Evolutionary conservation across 2,888 invertebrate genomes (phyloP), one percentile per base, ranked within the genome.

Genomic region (Brachypalpus laphriformis): DNA sequence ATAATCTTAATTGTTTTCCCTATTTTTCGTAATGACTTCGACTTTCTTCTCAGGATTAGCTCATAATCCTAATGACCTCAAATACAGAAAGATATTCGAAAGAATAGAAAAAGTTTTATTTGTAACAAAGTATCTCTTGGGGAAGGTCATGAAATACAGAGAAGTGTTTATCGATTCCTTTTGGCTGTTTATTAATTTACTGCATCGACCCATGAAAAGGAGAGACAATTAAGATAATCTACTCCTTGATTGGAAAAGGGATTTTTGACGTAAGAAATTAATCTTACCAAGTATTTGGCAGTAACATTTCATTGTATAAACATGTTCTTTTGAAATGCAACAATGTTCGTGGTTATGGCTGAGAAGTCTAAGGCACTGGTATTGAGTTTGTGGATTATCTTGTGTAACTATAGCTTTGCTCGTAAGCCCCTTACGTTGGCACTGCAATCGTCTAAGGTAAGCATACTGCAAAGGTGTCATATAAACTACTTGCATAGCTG

Each of bases 1-100:
- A 61, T 61, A 61, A 59, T 61, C 61, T 45, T 61, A 61, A 61
- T 61, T 61, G 61, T 25, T 25, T 45, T 61, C 28, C 45, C 45
- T 61, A 45, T 42, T n/a, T n/a, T 61, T 45, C 45, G 42, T 25
- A 42, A 45, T 61, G 25, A 45, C 42, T 61, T 61, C n/a, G 16
- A 25, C 45, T 61, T 45, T 16, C 28, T 45, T 28, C 11, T 11
- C 14, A 28, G 61, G 28, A 61, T 61, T 28, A 61, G 20, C 61
- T 61, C 42, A 28, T 61, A 61, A 61, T 28, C 25, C 59, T 40
- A 40, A 59, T 40, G 34, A 18, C 22, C 22, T 22, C 22, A 59
- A 40, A 22, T n/a, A 59, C 18, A 14, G 22, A 42, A 22, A 37
- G 59, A 40, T 37, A 47, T 20, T n/a, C 4, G 37, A 37, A 37